phyloP scores from a whole-genome alignment of 53 echinoderm and acorn worm genomes.

The Glandiceps talaboti region DNA sequence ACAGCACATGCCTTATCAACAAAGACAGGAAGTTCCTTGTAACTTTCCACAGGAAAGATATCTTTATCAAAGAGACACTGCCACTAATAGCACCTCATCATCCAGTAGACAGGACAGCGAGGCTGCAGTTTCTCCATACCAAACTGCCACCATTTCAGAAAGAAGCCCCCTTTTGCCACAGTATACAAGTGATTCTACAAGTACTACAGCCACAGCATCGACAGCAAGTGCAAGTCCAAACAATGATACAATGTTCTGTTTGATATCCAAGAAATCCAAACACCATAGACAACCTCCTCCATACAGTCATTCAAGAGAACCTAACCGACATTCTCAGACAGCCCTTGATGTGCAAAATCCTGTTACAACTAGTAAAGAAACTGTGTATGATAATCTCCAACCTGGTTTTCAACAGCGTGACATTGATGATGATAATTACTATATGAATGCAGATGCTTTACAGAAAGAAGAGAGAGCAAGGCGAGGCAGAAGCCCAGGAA shows the following conservation, averaged over 20 bases:
- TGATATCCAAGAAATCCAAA: background rate
- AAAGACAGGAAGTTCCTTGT: background rate
- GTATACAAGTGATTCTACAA: background rate
- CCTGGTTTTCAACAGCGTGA: too few relatives aligned
- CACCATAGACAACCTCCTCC: background rate
- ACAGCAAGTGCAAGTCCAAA: background rate
- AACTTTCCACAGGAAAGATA: background rate
- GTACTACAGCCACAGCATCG: background rate
- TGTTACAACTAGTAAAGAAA: background rate
- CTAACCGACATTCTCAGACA: background rate
- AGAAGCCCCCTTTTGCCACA: background rate
- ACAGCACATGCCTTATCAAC: background rate
- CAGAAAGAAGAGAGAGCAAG: background rate
- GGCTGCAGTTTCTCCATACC: too few relatives aligned
- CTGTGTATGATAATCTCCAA: too few relatives aligned
- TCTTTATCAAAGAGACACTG: background rate
- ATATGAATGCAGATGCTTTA: background rate
- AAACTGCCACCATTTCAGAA: background rate
- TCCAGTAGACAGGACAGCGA: background rate
- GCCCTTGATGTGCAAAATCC: background rate
- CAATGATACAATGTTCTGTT: background rate
- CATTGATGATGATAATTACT: background rate
- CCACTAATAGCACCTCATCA: background rate
- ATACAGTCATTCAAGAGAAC: background rate
- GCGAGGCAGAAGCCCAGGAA: background rate